Evolutionary conservation across 2,888 invertebrate species (phyloP).

Genomic region (Yponomeuta plumbellus): DNA sequence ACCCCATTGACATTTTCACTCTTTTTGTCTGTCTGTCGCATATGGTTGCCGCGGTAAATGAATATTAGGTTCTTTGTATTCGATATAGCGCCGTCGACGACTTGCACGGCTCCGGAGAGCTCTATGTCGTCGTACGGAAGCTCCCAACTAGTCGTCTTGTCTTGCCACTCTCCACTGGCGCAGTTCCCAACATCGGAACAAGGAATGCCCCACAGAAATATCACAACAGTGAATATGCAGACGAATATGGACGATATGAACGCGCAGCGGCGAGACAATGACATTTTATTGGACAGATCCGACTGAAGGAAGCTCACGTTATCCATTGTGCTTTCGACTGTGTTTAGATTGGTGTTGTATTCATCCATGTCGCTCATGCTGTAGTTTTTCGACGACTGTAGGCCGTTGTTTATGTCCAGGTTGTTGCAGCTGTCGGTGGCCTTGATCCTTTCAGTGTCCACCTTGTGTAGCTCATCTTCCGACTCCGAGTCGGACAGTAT

Average conservation of each 20-base stretch:
- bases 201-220: slow-evolving; percentile 86
- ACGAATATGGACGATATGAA: slow-evolving; percentile 83
- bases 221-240: slow-evolving; percentile 82
- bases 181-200: slow-evolving; percentile 84
- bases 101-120: slow-evolving; percentile 81
- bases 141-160: slow-evolving; percentile 81
- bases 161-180: slow-evolving; percentile 69
- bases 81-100: slow-evolving; percentile 79
- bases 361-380: slow-evolving; percentile 69
- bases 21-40: slow-evolving; percentile 68
- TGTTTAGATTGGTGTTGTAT: slow-evolving; percentile 63
- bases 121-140: slow-evolving; percentile 82
- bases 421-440: slow-evolving; percentile 59
- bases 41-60: slow-evolving; percentile 82
- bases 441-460: slow-evolving; percentile 55
- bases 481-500: slow-evolving; percentile 86
- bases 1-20: slow-evolving; percentile 79
- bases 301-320: slow-evolving; percentile 69
- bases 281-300: slow-evolving; percentile 77
- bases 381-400: slow-evolving; percentile 63
- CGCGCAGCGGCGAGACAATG: slow-evolving; percentile 79
- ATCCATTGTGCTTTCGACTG: slow-evolving; percentile 68
- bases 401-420: slow-evolving; percentile 63
- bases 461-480: slow-evolving; percentile 78
- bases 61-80: slow-evolving; percentile 84